Percentiles rank a stretch among this genome's conserved stretches.
Conservation (phyloP, 2,113 vertebrate species). For the Tragelaphus strepsiceros region DNA sequence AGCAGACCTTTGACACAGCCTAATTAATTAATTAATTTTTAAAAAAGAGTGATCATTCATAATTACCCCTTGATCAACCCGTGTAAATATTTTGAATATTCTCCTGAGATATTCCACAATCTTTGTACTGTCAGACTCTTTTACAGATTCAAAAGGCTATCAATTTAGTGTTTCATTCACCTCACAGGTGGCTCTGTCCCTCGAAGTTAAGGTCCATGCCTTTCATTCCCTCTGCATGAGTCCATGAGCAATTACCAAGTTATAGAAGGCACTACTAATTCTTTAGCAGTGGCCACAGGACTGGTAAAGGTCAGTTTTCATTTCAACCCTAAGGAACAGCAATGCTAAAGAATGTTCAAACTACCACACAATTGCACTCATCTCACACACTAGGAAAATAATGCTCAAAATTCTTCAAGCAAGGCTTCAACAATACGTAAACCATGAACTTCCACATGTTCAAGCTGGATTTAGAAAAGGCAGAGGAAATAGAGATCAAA, state of each 20-base stretch:
- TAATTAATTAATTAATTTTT: not conserved
- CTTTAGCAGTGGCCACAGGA: not conserved
- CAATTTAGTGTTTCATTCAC: not conserved
- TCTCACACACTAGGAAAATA: not conserved
- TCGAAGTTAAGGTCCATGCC: not conserved
- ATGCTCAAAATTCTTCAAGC: not conserved
- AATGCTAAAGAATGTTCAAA: not conserved
- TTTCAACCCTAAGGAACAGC: not conserved
- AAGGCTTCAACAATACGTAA: not conserved
- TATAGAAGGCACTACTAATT: not conserved
- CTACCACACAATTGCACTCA: not conserved
- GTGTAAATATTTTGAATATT: not conserved
- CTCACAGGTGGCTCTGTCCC: not conserved
- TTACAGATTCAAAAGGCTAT: not conserved
- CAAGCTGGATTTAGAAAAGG: not conserved
- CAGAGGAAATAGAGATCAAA: not conserved
- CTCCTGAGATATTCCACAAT: not conserved
- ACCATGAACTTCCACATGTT: not conserved
- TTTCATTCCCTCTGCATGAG: not conserved
- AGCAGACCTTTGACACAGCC: not conserved
- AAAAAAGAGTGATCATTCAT: not conserved
- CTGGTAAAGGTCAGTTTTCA: not conserved
- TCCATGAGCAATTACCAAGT: not conserved
- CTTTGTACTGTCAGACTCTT: not conserved
- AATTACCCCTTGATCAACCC: not conserved